Evolutionary conservation across 2,888 invertebrate genomes (phyloP), one percentile per base, ranked within the genome.

Genomic region (Cylloceria caligata): DNA sequence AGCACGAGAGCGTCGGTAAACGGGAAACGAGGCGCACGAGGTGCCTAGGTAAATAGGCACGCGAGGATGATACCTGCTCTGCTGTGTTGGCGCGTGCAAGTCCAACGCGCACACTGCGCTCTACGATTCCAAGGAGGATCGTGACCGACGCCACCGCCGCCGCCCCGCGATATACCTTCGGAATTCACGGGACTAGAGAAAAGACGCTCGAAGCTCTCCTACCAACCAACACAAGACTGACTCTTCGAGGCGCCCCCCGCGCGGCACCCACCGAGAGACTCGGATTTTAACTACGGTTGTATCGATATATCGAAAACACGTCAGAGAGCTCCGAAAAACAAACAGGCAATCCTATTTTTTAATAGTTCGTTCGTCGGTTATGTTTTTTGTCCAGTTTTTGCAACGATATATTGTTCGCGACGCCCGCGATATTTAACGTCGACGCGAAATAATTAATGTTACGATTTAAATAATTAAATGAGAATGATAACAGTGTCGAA

Each of bases 141-240:
- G 52, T 52, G 24, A 52, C 9, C 24, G 52, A 7, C 24, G 52
- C 52, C 24, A 13, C 21, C 13, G 52, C 24, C 52, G 52, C 52
- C 24, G 52, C 2, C 13, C 11, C 24, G 13, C 11, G 11, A 52
- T 49, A 13, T 13, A 52, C 13, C 21, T 11, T 11, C 4, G 52
- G 52, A 24, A 52, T 24, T 52, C 24, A 11, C 52, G 24, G 30
- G 64, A 42, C 5, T 6, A 36, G 36, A 34, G 45, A 49, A 45
- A 45, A 52, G 19, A 30, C 5, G 57, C 6, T 60, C 57, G 4
- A 52, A 52, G 24, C 24, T 52, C 52, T 71, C 67, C 71, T 68
- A 21, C 27, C 75, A 19, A 69, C 64, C 73, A 64, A 77, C 76
- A 68, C 82, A 82, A 82, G 82, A 82, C 82, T 82, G 82, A 82